Conservation (phyloP, 2,113 vertebrate species). For the Tringa solitaria region DNA sequence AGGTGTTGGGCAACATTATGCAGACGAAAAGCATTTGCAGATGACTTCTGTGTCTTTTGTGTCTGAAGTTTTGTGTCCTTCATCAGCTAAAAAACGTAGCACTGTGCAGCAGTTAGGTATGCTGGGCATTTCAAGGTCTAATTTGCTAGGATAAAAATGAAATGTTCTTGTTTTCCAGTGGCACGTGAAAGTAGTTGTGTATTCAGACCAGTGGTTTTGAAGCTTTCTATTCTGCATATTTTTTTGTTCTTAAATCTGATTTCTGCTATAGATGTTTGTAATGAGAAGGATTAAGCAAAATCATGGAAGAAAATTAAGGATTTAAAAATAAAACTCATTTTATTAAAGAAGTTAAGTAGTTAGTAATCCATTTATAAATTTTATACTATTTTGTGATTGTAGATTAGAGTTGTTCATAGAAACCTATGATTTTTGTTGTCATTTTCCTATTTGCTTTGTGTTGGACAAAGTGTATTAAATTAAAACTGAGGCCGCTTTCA, state of each 20-base stretch:
- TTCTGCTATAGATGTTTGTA: background rate
- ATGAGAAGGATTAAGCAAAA: background rate
- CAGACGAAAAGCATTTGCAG: background rate
- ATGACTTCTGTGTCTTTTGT: background rate
- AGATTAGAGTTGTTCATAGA: background rate
- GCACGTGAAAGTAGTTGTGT: background rate
- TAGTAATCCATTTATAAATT: background rate
- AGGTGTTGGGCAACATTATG: accelerated
- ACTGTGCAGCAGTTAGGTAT: background rate
- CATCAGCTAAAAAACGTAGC: accelerated
- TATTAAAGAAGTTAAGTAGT: background rate
- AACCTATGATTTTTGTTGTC: background rate
- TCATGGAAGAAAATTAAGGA: background rate
- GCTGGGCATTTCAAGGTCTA: background rate
- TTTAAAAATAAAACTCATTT: background rate
- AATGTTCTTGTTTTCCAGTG: background rate
- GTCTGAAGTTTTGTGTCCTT: background rate
- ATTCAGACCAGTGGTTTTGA: background rate
- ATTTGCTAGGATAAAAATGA: background rate
- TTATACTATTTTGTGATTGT: background rate
- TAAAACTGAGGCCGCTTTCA: background rate
- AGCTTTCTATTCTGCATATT: accelerated
- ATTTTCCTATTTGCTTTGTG: background rate
- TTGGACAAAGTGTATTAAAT: background rate
- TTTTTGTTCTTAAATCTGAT: background rate